Percentiles rank a stretch among this genome's conserved stretches.
phyloP scores from a whole-genome alignment of 1,140 invertebrate species.

The Drosophila busckii region DNA sequence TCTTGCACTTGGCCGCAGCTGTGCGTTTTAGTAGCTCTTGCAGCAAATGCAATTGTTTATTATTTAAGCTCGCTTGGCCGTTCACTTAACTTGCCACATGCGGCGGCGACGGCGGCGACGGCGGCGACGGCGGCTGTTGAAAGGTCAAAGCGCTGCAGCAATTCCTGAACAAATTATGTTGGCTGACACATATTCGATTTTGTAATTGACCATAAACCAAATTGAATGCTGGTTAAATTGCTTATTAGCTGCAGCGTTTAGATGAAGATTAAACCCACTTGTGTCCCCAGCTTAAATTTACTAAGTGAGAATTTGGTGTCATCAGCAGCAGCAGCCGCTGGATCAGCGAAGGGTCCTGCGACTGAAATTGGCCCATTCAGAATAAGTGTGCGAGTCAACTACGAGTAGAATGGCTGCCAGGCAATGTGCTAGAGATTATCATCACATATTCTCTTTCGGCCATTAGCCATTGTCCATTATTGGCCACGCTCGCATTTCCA shows the following conservation, averaged over 20 bases:
- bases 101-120: too few relatives aligned
- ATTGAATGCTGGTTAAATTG: constrained; percentile 64
- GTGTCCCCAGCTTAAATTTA: too few relatives aligned
- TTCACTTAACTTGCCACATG: constrained; percentile 62
- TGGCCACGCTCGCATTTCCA: constrained; percentile 32
- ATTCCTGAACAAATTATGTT: too few relatives aligned
- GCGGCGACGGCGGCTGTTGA: too few relatives aligned
- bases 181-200: too few relatives aligned
- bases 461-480: constrained; percentile 41
- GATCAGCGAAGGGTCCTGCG: constrained; percentile 45
- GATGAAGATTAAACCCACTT: constrained; percentile 53
- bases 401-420: constrained; percentile 20
- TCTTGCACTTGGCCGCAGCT: constrained; percentile 52
- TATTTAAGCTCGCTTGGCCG: constrained; percentile 21
- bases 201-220: constrained; percentile 34
- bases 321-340: constrained; percentile 35
- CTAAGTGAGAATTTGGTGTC: constrained; percentile 37
- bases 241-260: constrained; percentile 40
- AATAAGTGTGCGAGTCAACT: constrained; percentile 27
- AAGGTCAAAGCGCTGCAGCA: constrained; percentile 28
- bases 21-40: constrained; percentile 47
- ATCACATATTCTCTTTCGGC: too few relatives aligned
- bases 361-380: constrained; percentile 55
- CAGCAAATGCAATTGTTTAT: constrained; percentile 24
- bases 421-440: constrained; percentile 29